Conservation (phyloP, 2,888 invertebrate genomes). For the Leucoptera coffeella region DNA sequence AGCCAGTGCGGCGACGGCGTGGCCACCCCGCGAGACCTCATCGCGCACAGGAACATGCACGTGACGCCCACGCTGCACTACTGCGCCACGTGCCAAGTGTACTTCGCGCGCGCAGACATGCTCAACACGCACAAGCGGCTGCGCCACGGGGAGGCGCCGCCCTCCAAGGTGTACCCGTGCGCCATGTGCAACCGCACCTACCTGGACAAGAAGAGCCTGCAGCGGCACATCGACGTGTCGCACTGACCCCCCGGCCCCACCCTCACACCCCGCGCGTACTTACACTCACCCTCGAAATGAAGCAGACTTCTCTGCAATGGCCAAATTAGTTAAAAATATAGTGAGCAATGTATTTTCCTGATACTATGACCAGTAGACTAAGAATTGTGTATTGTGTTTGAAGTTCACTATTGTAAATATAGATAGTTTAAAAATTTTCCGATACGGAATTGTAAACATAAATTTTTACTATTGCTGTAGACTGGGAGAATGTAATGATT, state of each 20-base stretch:
- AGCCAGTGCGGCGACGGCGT: slow-evolving; percentile 52
- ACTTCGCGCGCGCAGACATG: slow-evolving; percentile 37
- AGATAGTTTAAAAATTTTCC: no score
- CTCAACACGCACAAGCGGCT: slow-evolving; percentile 42
- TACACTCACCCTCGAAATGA: no score
- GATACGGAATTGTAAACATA: no score
- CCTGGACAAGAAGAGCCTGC: slow-evolving; percentile 47
- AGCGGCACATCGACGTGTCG: slow-evolving; percentile 47
- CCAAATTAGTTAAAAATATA: no score
- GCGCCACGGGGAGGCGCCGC: slow-evolving; percentile 42
- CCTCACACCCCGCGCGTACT: no score
- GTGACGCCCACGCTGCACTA: slow-evolving; percentile 43
- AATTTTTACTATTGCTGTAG: no score
- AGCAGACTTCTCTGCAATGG: no score
- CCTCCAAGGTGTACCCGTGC: slow-evolving; percentile 51
- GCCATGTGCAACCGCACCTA: slow-evolving; percentile 53
- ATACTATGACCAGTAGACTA: no score
- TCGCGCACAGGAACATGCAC: slow-evolving; percentile 51
- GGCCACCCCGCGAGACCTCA: slow-evolving; percentile 43
- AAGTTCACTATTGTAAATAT: no score
- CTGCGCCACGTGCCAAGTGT: slow-evolving; percentile 54
- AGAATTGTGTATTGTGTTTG: no score
- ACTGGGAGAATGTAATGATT: slow-evolving; percentile 1
- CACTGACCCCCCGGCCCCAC: slow-evolving; percentile 36
- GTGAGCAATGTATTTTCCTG: no score